Conservation (phyloP, 2,888 invertebrate genomes). For the Callyntrura guangdongensis region DNA sequence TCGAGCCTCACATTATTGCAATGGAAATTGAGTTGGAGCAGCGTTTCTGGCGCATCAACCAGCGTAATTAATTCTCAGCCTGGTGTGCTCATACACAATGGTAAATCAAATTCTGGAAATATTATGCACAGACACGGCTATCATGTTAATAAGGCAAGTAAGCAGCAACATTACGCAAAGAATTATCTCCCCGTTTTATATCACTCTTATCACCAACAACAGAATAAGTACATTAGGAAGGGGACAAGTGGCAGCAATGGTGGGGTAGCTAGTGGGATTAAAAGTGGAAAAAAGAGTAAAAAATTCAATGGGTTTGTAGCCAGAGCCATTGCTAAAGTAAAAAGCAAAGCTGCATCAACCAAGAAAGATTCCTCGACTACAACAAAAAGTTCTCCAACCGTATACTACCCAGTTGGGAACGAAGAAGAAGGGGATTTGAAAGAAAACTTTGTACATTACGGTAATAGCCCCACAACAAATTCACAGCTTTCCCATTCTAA, state of each 20-base stretch:
- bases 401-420: conserved; percentile 69
- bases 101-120: conserved; percentile 76
- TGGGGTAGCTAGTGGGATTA: conserved; percentile 57
- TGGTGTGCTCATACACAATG: conserved; percentile 8
- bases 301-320: conserved; percentile 79
- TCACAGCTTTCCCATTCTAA: neutral
- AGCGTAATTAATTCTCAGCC: conserved; percentile 62
- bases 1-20: conserved; percentile 80
- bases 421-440: neutral
- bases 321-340: conserved; percentile 81
- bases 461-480: neutral
- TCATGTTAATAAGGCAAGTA: conserved; percentile 66
- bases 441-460: conserved; percentile 14
- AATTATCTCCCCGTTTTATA: conserved; percentile 77
- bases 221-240: conserved; percentile 76
- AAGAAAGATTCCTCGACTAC: conserved; percentile 36
- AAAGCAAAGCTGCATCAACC: conserved; percentile 69
- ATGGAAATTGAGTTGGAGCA: conserved; percentile 80
- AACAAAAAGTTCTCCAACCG: conserved; percentile 61
- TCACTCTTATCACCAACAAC: conserved; percentile 78
- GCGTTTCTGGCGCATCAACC: conserved; percentile 74
- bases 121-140: conserved; percentile 70
- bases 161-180: conserved; percentile 68
- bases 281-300: conserved; percentile 71
- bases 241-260: conserved; percentile 36